Base-by-base conservation (phyloP, 2,113 vertebrate genomes). In the Anarrhichthys ocellatus region DNA sequence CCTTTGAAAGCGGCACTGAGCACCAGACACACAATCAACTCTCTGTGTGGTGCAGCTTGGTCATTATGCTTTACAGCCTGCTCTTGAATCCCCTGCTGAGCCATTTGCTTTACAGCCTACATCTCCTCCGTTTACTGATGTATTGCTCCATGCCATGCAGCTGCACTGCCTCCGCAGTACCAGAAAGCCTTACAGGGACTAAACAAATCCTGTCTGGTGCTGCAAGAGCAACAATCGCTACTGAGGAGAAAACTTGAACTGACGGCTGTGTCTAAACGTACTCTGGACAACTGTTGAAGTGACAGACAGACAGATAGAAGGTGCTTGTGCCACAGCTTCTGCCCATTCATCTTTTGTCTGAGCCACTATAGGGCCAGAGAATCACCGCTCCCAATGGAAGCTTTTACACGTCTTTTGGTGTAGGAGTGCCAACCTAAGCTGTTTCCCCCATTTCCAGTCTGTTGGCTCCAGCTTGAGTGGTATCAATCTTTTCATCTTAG, bases 11-110 rank as follows among this genome's bases (percentile, higher is more conserved):
- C 52, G 77, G 73, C 44, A 80, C 75, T 29, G 34, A 81, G 64
- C 40, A 52, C 24, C 84, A 80, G 68, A 81, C 82, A 76, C 71
- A 88, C 78, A 91, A 76, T 81, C 46, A 63, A 44, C 42, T 80
- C 80, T 80, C 83, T 32, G 83, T 81, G 79, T 72, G 87, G 29
- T 70, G 74, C 80, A 71, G 70, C 62, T 40, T 61, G 73, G 62
- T 72, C 90, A 84, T 90, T 89, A 86, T 89, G 81, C 72, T 78
- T 76, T 87, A 84, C 78, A 66, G 87, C 61, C 71, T 85, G 83
- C 82, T 82, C 81, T 85, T 77, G 15, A 84, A 83, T 50, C 71
- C 80, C 89, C 83, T 18, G 73, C 87, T 48, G 81, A 79, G 90
- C 73, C 78, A 88, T 92, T 90, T 88, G 80, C 84, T 67, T 67